phyloP scores from a whole-genome alignment of 2,888 invertebrate species.

The Acrobasis consociella region DNA sequence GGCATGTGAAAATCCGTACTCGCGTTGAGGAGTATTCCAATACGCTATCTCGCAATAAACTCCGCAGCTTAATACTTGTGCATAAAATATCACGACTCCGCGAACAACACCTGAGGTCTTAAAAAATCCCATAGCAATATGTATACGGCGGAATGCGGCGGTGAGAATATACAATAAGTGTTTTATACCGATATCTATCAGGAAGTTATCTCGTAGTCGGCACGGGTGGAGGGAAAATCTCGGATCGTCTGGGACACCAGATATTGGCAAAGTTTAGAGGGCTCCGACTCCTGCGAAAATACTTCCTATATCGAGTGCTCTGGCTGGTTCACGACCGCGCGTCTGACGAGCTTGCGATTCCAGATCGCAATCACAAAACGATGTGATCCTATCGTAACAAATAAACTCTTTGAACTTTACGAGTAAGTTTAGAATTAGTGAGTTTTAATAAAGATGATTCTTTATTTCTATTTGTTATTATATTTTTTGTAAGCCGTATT shows the following conservation, averaged over 20 bases:
- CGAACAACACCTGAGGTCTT: slow-evolving; percentile 25
- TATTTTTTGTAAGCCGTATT: not conserved
- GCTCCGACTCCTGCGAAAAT: slow-evolving; percentile 40
- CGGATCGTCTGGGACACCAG: slow-evolving; percentile 37
- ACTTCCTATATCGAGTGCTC: slow-evolving; percentile 42
- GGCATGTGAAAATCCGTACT: slow-evolving; percentile 21
- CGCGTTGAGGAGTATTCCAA: slow-evolving; percentile 28
- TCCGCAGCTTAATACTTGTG: slow-evolving; percentile 24
- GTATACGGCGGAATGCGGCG: slow-evolving; percentile 13
- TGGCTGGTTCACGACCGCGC: slow-evolving; percentile 26
- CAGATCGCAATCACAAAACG: slow-evolving; percentile 30
- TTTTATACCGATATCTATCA: slow-evolving; percentile 20
- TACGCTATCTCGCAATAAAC: slow-evolving; percentile 32
- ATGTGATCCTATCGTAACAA: slow-evolving; percentile 5
- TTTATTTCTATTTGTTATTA: not conserved
- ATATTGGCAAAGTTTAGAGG: slow-evolving; percentile 62
- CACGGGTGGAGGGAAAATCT: slow-evolving; percentile 37
- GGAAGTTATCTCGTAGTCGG: slow-evolving; percentile 21
- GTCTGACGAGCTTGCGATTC: slow-evolving; percentile 20
- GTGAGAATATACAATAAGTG: slow-evolving; percentile 14
- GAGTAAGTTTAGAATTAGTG: not conserved
- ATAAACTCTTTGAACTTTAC: slow-evolving; percentile 3
- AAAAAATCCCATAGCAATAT: slow-evolving; percentile 23
- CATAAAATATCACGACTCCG: slow-evolving; percentile 25
- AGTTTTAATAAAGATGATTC: too few relatives aligned